Evolutionary conservation across 2,888 invertebrate species (phyloP).

Genomic region (Ophion costatus): DNA sequence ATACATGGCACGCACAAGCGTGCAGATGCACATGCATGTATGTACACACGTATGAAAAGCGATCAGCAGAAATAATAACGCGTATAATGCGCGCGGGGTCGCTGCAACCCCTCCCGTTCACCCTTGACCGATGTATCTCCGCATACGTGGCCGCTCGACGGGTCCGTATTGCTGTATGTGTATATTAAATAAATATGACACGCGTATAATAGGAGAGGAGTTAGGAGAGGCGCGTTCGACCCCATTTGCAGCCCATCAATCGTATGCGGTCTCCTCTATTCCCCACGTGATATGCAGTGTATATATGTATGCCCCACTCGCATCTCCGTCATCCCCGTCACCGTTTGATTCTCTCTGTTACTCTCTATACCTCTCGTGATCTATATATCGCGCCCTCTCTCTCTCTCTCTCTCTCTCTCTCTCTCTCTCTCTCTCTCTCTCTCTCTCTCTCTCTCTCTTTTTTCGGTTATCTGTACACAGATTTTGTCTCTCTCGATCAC

Average conservation of each 20-base stretch:
- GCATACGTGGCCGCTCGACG: not conserved
- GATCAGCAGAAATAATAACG: conserved; percentile 82
- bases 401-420: not conserved
- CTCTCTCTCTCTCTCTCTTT: not conserved
- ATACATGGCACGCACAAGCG: not conserved
- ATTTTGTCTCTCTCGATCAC: too few relatives aligned
- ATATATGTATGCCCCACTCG: conserved; percentile 2
- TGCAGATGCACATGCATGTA: not conserved
- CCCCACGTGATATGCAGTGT: conserved; percentile 66
- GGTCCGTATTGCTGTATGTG: conserved; percentile 49
- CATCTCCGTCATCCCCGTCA: conserved; percentile 63
- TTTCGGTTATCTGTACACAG: too few relatives aligned
- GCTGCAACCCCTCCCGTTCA: conserved; percentile 18
- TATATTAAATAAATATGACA: conserved; percentile 83
- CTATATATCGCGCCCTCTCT: conserved; percentile 45
- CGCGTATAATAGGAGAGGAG: conserved; percentile 78
- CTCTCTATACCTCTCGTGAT: conserved; percentile 49
- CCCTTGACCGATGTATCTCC: conserved; percentile 25
- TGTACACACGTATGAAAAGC: conserved; percentile 60
- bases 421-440: not conserved
- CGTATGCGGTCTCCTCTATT: conserved; percentile 78
- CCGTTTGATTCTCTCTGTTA: conserved; percentile 37
- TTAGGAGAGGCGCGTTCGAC: conserved; percentile 79
- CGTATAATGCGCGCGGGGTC: conserved; percentile 74
- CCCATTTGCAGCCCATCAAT: conserved; percentile 81